Conservation (phyloP, 2,888 invertebrate species). For the Phyto melanocephala region DNA sequence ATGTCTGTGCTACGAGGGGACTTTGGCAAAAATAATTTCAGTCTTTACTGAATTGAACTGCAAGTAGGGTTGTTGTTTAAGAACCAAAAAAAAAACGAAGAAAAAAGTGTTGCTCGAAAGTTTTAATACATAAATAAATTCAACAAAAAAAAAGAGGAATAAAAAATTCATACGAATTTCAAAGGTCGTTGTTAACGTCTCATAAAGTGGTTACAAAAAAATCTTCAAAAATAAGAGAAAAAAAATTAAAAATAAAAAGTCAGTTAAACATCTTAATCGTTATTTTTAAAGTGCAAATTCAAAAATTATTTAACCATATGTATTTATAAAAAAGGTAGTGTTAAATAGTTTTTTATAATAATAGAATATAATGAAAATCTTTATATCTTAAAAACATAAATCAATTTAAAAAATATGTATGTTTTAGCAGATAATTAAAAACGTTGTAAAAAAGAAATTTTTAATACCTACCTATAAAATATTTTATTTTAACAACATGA, state of each 20-base stretch:
- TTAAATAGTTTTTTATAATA: not conserved
- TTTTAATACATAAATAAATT: slow-evolving; percentile 40
- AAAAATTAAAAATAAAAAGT: not conserved
- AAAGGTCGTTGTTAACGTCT: slow-evolving; percentile 64
- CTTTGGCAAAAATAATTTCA: slow-evolving; percentile 65
- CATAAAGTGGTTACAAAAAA: slow-evolving; percentile 40
- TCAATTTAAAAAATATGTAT: no score
- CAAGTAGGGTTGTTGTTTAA: slow-evolving; percentile 71
- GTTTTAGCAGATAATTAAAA: not conserved
- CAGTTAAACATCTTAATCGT: slow-evolving; percentile 42
- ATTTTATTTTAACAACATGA: not conserved
- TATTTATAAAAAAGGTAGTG: not conserved
- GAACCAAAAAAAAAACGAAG: slow-evolving; percentile 55
- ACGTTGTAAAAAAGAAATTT: not conserved
- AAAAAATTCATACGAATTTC: slow-evolving; percentile 40
- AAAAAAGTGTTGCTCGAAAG: slow-evolving; percentile 65
- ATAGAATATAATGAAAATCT: no score
- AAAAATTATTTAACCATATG: not conserved
- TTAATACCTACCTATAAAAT: not conserved
- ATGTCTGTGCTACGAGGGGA: slow-evolving; percentile 54
- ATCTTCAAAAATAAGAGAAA: not conserved
- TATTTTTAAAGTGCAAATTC: slow-evolving; percentile 36
- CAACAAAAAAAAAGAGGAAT: not conserved
- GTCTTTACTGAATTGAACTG: slow-evolving; percentile 74
- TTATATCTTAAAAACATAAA: no score